Evolutionary conservation across 2,113 vertebrate genomes (phyloP).

Genomic region (Otolemur garnettii): DNA sequence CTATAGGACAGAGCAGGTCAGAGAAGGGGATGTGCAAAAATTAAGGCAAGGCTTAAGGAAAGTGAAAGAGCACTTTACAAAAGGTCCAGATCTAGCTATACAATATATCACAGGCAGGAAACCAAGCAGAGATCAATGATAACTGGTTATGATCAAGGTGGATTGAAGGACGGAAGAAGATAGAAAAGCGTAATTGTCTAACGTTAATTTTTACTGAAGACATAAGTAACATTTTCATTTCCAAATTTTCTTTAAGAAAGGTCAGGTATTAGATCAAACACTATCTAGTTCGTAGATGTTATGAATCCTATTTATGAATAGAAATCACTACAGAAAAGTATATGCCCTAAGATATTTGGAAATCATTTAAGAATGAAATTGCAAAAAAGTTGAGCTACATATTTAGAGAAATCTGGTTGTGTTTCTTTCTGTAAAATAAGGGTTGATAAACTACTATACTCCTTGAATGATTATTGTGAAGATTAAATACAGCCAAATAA

Average conservation of each 20-base stretch:
- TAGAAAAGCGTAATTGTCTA: conserved; percentile 48
- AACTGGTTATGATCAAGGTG: conserved; percentile 69
- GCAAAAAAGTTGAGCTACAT: not conserved
- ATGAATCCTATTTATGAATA: not conserved
- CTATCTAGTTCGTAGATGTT: not conserved
- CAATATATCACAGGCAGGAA: conserved; percentile 57
- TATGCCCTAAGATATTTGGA: not conserved
- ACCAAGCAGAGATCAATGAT: conserved; percentile 70
- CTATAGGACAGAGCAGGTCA: conserved; percentile 33
- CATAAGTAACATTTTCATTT: conserved; percentile 48
- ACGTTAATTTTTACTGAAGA: conserved; percentile 27
- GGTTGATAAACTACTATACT: not conserved
- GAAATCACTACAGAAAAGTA: conserved; percentile 21
- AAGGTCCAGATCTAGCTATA: conserved; percentile 65
- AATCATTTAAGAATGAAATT: conserved; percentile 54
- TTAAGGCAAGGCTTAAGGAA: conserved; percentile 44
- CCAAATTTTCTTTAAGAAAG: conserved; percentile 53
- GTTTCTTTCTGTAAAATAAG: not conserved
- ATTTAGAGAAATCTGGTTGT: not conserved
- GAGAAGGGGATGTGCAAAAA: conserved; percentile 35
- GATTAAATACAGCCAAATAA: not conserved
- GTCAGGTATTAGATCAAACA: conserved; percentile 41
- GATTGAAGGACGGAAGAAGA: conserved; percentile 62
- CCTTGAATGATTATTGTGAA: not conserved
- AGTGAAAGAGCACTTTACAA: conserved; percentile 48